Conservation (phyloP, 2,888 invertebrate species). For the Norana najaformis region DNA sequence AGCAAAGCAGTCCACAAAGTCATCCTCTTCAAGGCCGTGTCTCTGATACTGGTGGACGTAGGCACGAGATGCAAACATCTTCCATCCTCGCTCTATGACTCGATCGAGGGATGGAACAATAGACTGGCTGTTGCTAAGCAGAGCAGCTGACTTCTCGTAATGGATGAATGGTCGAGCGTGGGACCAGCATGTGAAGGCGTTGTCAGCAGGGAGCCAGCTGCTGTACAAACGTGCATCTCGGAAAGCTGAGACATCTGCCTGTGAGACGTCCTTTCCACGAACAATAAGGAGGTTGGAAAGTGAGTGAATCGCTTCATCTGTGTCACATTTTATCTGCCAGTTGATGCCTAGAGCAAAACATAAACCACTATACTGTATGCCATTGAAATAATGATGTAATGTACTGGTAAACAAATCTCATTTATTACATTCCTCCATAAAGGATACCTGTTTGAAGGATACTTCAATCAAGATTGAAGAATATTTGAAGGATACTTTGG, state of each 20-base stretch:
- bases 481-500: too few species aligned
- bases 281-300: constrained; percentile 54
- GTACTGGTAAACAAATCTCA: too few species aligned
- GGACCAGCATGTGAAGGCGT: constrained; percentile 42
- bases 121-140: constrained; percentile 60
- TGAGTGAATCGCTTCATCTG: constrained; percentile 51
- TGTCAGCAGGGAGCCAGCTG: constrained; percentile 48
- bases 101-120: constrained; percentile 53
- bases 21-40: constrained; percentile 59
- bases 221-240: constrained; percentile 53
- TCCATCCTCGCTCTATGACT: constrained; percentile 61
- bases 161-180: constrained; percentile 54
- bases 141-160: constrained; percentile 58
- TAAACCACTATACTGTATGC: neutral
- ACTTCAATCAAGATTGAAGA: too few species aligned
- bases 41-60: constrained; percentile 63
- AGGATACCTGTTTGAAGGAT: too few species aligned
- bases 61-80: constrained; percentile 61
- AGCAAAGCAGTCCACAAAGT: constrained; percentile 61
- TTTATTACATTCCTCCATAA: too few species aligned
- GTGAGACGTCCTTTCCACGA: constrained; percentile 52
- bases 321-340: constrained; percentile 52
- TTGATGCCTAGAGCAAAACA: constrained; percentile 54
- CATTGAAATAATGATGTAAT: neutral
- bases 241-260: constrained; percentile 50